These are phyloP conservation scores for Sericinus montela DNA, from an alignment of 2,888 invertebrate species.

Conservation along the genomic window DNA sequence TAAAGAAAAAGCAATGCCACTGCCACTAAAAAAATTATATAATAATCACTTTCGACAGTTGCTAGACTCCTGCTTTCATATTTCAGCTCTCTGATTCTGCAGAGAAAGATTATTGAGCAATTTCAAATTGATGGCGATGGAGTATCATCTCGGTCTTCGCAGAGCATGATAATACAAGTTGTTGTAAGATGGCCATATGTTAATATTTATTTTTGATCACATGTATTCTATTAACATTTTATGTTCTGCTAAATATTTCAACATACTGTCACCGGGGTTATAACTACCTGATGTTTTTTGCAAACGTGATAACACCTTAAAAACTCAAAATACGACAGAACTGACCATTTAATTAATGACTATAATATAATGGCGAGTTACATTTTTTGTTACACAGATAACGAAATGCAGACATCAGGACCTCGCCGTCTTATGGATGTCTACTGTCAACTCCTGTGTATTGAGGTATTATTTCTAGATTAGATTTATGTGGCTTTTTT, in stretches of 20 bases:
- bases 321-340: slow-evolving; percentile 17
- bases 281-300: slow-evolving; percentile 17
- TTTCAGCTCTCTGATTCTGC: no score
- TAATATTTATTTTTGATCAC: no score
- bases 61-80: no score
- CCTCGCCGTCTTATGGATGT: slow-evolving; percentile 57
- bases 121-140: no score
- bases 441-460: slow-evolving; percentile 60
- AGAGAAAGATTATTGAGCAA: no score
- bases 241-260: not conserved
- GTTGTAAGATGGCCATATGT: no score
- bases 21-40: no score
- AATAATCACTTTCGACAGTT: no score
- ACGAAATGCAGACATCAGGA: slow-evolving; percentile 66
- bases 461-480: slow-evolving; percentile 36
- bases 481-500: slow-evolving; percentile 26
- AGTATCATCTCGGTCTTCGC: no score
- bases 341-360: slow-evolving; percentile 64
- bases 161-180: no score
- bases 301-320: slow-evolving; percentile 10
- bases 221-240: no score
- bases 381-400: slow-evolving; percentile 46
- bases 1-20: no score
- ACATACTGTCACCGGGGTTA: not conserved
- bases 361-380: slow-evolving; percentile 45